Evolutionary conservation across 2,797 vertebrate species (phyloP), one percentile per base, ranked within the genome.

Genomic region (Gadopsis marmoratus): DNA sequence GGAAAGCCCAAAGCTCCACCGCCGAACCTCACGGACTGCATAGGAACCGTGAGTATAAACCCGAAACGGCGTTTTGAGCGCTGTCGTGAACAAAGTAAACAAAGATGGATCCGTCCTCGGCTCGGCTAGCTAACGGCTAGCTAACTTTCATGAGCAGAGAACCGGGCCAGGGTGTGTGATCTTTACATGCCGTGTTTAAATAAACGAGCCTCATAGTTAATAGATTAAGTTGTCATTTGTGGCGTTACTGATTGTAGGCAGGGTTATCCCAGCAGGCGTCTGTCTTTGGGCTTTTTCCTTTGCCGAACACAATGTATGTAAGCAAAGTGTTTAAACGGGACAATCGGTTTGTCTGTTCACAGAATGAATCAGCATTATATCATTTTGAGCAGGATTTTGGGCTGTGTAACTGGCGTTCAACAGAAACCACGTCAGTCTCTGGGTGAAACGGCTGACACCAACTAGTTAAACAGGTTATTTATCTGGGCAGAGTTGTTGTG

Each of bases 21-120:
- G 0, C 97, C 98, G 16, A 99, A 97, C 92, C 94, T 99, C 6
- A 94, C 97, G 0, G 98, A 99, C 95, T 99, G 98, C 76, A 99
- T 99, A 82, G 96, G 96, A 79, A 96, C 56, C 81, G 98, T 99
- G 90, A 94, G 98, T 95, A 31, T 45, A 0, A 55, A 4, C 7
- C 48, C 33, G 13, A 50, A 51, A 12, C 2, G 75, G 88, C 81
- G 90, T 94, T 88, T 35, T 66, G 4, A 16, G 33, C 43, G 7
- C 41, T 71, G 48, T 60, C 23, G 56, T 45, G 4, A 53, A 53
- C 73, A 47, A 82, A 86, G 87, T 83, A 94, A 94, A 94, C 91
- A 94, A 93, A 91, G 75, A 86, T 2, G 59, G 69, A 78, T 2
- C 45, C 56, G 33, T 66, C 73, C 26, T 69, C 23, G 45, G n/a